Evolutionary conservation across 2,797 vertebrate genomes (phyloP).

Genomic region (Atherinosoma microstoma): DNA sequence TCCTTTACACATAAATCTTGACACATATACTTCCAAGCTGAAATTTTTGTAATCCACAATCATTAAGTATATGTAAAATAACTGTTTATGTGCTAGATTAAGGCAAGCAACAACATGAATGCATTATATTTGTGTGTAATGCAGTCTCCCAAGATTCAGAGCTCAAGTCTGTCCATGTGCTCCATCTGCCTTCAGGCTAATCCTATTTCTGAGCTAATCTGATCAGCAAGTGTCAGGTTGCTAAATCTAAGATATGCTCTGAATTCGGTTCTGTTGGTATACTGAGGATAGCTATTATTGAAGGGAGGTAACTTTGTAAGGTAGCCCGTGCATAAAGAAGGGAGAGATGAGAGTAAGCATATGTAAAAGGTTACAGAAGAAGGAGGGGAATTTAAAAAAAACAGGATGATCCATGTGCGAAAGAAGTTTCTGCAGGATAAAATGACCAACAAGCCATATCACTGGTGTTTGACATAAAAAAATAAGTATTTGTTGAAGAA

Average conservation of each 20-base stretch:
- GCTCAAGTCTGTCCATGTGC: slow-evolving; percentile 12
- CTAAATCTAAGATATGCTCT: slow-evolving; percentile 22
- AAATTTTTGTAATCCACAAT: background rate
- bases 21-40: background rate
- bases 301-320: background rate
- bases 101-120: slow-evolving; percentile 7
- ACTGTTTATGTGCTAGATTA: background rate
- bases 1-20: background rate
- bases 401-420: background rate
- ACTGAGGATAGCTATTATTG: slow-evolving; percentile 4
- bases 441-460: background rate
- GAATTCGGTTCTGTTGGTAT: slow-evolving; percentile 34
- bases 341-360: background rate
- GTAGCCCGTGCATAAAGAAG: background rate
- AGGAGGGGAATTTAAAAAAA: background rate
- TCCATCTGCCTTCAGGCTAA: slow-evolving; percentile 71
- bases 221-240: slow-evolving; percentile 53
- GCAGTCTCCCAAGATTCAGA: slow-evolving; percentile 5
- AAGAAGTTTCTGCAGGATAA: background rate
- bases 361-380: background rate
- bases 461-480: background rate
- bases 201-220: slow-evolving; percentile 67
- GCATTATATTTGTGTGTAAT: background rate
- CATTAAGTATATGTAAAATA: background rate
- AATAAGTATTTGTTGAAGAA: slow-evolving; percentile 3